phyloP scores from a whole-genome alignment of 2,113 vertebrate species.

The Halcyon malimbica region DNA sequence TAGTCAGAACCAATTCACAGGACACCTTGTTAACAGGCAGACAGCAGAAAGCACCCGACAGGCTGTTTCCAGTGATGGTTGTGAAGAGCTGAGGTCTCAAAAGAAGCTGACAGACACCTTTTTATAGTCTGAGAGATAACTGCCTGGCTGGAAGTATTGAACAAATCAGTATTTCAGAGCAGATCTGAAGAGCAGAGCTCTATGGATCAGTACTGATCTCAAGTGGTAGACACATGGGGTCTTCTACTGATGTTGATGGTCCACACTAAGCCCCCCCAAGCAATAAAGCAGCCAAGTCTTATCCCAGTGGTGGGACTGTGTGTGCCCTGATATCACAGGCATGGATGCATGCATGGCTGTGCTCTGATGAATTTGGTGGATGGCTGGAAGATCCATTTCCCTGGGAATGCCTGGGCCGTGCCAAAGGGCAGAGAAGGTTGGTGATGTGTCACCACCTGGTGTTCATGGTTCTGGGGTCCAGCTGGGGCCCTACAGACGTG shows the following conservation, averaged over 20 bases:
- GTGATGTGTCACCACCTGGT: neutral
- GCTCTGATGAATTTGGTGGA: neutral
- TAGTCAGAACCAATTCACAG: neutral
- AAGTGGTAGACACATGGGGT: neutral
- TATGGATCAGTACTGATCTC: neutral
- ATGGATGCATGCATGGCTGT: neutral
- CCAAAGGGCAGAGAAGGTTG: neutral
- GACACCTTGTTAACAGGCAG: neutral
- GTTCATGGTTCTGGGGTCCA: neutral
- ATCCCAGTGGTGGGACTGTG: neutral
- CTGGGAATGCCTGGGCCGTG: neutral
- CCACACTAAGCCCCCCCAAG: neutral
- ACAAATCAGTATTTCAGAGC: neutral
- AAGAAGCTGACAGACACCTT: neutral
- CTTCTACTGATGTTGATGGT: neutral
- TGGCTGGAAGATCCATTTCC: neutral
- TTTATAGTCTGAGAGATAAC: neutral
- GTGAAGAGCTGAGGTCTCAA: neutral
- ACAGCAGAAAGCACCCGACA: neutral
- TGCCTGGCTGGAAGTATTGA: fast-evolving
- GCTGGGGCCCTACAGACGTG: neutral
- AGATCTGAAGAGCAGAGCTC: neutral
- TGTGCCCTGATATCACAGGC: neutral
- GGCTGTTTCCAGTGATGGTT: neutral
- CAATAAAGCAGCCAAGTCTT: fast-evolving